Evolutionary conservation across 2,888 invertebrate genomes (phyloP).

Genomic region (Synanthedon myopaeformis): DNA sequence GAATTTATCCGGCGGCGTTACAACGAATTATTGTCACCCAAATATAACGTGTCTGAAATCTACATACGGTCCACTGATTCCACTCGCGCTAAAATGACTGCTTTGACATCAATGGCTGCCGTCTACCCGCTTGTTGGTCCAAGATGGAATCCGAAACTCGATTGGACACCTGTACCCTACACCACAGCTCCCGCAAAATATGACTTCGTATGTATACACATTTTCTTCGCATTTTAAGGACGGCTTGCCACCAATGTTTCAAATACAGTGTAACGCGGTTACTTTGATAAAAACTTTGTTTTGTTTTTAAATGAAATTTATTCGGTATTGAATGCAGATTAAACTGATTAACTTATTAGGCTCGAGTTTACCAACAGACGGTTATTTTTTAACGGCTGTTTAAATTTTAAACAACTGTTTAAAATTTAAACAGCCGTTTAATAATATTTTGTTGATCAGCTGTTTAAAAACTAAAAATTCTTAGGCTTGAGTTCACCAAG

Average conservation of each 20-base stretch:
- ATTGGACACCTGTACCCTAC: conserved; percentile 3
- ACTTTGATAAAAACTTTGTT: too few species aligned
- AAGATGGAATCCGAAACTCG: background rate
- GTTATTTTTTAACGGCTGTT: too few species aligned
- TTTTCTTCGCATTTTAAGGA: background rate
- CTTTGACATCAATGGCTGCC: conserved; percentile 1
- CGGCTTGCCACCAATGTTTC: background rate
- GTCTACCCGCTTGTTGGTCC: background rate
- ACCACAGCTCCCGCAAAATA: background rate
- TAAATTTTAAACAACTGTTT: too few species aligned
- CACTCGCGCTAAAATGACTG: conserved; percentile 2
- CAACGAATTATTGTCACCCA: conserved; percentile 17
- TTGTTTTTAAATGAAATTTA: too few species aligned
- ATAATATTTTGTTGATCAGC: too few species aligned
- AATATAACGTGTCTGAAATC: conserved; percentile 25
- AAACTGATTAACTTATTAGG: too few species aligned
- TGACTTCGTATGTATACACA: conserved; percentile 1
- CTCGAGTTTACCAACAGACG: too few species aligned
- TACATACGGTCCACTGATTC: conserved; percentile 1
- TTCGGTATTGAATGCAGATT: too few species aligned
- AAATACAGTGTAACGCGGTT: too few species aligned
- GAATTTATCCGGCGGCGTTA: conserved; percentile 23
- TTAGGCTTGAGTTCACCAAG: too few species aligned
- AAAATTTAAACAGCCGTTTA: too few species aligned
- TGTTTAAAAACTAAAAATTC: too few species aligned